Conservation (phyloP, 2,113 vertebrate species). For the Prunella fulvescens region DNA sequence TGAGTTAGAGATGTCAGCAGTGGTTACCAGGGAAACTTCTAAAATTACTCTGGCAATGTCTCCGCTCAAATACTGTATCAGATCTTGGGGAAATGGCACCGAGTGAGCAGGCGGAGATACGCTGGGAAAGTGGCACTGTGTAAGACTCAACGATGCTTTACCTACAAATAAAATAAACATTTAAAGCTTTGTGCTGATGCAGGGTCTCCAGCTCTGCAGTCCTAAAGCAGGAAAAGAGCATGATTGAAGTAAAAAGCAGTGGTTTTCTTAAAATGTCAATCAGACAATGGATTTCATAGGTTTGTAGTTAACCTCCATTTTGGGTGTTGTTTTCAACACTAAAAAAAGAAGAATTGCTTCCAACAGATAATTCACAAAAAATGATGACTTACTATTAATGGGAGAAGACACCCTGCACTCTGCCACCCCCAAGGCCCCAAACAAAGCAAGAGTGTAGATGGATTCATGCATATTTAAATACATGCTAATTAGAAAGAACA, state of each 20-base stretch:
- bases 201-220: not conserved
- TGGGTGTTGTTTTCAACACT: not conserved
- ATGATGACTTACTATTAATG: not conserved
- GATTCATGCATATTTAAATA: not conserved
- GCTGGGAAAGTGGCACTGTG: not conserved
- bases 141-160: not conserved
- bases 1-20: conserved; percentile 56
- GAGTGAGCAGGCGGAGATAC: not conserved
- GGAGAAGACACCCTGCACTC: not conserved
- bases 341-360: not conserved
- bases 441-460: not conserved
- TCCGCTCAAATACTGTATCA: conserved; percentile 5
- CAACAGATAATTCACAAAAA: not conserved
- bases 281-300: not conserved
- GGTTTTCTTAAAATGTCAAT: not conserved
- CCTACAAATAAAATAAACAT: not conserved
- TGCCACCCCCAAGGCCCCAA: not conserved
- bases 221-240: not conserved
- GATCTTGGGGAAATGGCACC: conserved; percentile 28
- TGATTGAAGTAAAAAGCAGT: not conserved
- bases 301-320: not conserved
- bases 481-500: not conserved
- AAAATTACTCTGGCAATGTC: conserved; percentile 42
- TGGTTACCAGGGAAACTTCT: conserved; percentile 69
- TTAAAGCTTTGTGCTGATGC: not conserved